Evolutionary conservation across 1,140 invertebrate species (phyloP).

Genomic region (Steinernema feltiae): DNA sequence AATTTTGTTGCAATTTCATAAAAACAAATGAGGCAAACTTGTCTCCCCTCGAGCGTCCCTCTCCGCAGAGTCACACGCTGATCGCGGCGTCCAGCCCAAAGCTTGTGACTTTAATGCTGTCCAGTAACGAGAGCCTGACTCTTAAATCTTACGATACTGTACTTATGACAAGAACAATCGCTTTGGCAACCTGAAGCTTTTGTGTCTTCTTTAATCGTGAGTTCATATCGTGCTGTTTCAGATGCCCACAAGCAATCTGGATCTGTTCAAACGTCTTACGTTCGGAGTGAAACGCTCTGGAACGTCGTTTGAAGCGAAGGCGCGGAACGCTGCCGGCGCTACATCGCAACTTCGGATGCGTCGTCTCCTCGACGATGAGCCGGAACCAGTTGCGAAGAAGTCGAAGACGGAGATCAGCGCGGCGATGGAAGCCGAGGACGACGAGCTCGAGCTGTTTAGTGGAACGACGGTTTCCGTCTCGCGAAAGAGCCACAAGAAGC

Average conservation of each 20-base stretch:
- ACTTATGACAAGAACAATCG: no score
- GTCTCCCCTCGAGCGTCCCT: no score
- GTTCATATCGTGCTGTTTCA: no score
- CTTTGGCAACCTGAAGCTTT: no score
- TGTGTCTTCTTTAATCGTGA: no score
- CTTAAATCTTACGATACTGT: no score
- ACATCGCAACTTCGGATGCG: neutral
- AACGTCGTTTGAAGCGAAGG: neutral
- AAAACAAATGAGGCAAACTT: no score
- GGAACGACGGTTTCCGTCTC: neutral
- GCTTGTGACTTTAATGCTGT: no score
- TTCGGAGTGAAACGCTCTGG: conserved; percentile 8
- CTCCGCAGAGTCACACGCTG: no score
- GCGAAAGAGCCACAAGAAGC: neutral
- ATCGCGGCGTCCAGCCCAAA: no score
- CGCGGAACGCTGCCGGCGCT: neutral
- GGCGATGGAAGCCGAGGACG: neutral
- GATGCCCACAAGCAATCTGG: neutral
- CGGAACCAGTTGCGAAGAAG: neutral
- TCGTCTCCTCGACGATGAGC: neutral
- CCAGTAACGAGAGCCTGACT: no score
- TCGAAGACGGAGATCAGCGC: neutral
- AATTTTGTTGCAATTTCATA: no score
- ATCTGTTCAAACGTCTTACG: conserved; percentile 12
- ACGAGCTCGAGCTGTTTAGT: neutral